Evolutionary conservation across 1,140 invertebrate species (phyloP).

Genomic region (Zophobas atratus): DNA sequence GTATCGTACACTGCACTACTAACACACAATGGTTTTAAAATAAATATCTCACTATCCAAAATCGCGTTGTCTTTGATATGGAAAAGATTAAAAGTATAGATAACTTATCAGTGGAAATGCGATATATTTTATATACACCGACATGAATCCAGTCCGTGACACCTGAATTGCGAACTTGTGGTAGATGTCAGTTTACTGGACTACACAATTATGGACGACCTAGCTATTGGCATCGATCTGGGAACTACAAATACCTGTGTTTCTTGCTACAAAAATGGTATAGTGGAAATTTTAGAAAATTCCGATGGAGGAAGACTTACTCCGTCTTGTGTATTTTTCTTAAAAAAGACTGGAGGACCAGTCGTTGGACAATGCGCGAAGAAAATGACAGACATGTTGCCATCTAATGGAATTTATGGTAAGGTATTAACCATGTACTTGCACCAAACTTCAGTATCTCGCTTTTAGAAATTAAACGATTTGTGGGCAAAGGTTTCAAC

Average conservation of each 20-base stretch:
- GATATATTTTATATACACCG: no score
- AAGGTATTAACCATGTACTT: not conserved
- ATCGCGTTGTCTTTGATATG: no score
- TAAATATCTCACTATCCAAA: no score
- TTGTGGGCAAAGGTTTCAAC: not conserved
- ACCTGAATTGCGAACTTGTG: no score
- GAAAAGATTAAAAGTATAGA: no score
- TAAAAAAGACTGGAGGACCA: not conserved
- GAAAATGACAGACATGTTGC: not conserved
- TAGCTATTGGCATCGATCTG: not conserved
- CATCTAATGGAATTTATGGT: not conserved
- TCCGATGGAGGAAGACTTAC: not conserved
- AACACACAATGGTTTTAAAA: no score
- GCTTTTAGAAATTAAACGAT: not conserved
- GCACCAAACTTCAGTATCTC: not conserved
- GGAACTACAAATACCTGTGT: not conserved
- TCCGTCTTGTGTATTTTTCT: not conserved
- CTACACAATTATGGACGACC: no score
- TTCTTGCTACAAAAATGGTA: not conserved
- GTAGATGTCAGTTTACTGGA: no score
- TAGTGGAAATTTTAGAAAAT: not conserved
- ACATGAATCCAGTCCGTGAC: no score
- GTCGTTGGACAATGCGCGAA: not conserved
- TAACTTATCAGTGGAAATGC: no score
- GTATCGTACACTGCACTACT: no score